Percentiles rank a stretch among this genome's conserved stretches.
These are phyloP conservation scores for Phengaris arion DNA, from an alignment of 2,888 invertebrate species.

Conservation along the genomic window DNA sequence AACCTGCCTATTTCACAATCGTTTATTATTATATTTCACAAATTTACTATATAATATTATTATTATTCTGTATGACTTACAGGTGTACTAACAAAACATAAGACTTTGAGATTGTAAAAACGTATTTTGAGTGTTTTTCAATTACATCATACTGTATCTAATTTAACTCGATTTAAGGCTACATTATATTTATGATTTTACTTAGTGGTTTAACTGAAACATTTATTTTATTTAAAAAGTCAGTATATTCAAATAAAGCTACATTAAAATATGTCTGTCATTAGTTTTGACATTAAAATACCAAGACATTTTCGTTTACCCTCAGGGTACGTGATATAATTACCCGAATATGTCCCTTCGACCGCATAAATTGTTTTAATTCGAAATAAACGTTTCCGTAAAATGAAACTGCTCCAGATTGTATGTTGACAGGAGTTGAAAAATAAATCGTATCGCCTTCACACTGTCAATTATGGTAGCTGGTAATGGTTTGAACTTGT, in stretches of 20 bases:
- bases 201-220: no score
- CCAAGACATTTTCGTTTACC: not conserved
- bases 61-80: no score
- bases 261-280: not conserved
- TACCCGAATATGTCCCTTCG: constrained; percentile 12
- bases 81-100: no score
- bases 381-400: constrained; percentile 15
- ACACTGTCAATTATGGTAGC: constrained; percentile 63
- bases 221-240: no score
- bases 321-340: constrained; percentile 3
- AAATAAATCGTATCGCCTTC: constrained; percentile 56
- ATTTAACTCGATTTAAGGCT: no score
- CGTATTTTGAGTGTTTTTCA: no score
- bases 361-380: constrained; percentile 22
- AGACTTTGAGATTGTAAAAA: no score
- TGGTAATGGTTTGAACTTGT: constrained; percentile 51
- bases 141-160: no score
- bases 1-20: not conserved
- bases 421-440: constrained; percentile 48
- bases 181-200: no score
- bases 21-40: no score
- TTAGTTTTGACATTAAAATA: not conserved
- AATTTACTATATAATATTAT: not conserved
- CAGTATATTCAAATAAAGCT: not conserved
- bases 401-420: constrained; percentile 35